These are phyloP conservation scores for Xylota sylvarum DNA, from an alignment of 2,888 invertebrate genomes.

Conservation along the genomic window DNA sequence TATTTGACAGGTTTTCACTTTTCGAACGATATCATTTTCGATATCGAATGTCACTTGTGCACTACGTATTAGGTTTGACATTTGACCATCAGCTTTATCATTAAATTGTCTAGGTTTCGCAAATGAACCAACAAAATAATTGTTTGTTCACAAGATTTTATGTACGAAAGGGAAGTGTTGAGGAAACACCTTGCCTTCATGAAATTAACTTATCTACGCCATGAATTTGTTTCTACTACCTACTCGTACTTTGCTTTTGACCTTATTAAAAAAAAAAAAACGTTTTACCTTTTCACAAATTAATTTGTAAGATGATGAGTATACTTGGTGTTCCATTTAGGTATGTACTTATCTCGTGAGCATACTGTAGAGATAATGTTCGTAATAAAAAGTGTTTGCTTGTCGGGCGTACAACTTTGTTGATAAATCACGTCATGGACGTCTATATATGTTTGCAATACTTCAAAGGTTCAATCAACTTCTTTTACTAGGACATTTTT, in stretches of 20 bases:
- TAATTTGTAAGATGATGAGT: constrained; percentile 10
- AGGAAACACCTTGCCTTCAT: not conserved
- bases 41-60: constrained; percentile 3
- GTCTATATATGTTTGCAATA: not conserved
- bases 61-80: too few relatives aligned
- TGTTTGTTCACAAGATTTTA: not conserved
- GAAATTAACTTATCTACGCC: not conserved
- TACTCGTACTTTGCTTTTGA: constrained; percentile 7
- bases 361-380: not conserved
- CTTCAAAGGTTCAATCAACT: not conserved
- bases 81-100: not conserved
- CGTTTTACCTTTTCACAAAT: constrained; percentile 8
- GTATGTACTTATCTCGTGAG: constrained; percentile 9
- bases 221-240: not conserved
- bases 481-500: not conserved
- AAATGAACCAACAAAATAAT: not conserved
- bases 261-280: constrained; percentile 14
- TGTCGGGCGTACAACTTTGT: not conserved
- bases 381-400: constrained; percentile 1
- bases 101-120: not conserved
- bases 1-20: too few relatives aligned
- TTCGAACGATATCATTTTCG: not conserved
- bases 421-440: constrained; percentile 1
- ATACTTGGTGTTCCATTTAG: constrained; percentile 17
- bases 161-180: not conserved